Conservation (phyloP, 2,888 invertebrate genomes). For the Vannuccia rotundouncinata region DNA sequence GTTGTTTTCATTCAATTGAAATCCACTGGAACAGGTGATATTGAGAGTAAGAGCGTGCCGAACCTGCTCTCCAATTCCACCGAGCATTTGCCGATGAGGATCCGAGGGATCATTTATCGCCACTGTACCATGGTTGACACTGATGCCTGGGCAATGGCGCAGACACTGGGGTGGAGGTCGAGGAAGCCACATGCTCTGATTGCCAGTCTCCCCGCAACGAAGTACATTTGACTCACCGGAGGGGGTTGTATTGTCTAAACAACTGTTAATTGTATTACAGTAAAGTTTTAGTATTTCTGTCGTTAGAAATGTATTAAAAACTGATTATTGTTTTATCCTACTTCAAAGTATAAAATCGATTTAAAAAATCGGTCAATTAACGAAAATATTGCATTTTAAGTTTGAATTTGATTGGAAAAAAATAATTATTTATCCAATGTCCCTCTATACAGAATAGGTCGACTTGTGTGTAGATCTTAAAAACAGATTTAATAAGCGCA, state of each 20-base stretch:
- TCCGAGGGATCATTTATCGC: background rate
- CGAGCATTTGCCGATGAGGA: background rate
- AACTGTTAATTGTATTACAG: too few species aligned
- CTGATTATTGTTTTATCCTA: too few species aligned
- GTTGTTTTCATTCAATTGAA: background rate
- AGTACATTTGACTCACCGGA: background rate
- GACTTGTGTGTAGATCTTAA: too few species aligned
- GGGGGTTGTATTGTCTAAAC: background rate
- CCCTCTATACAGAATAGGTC: too few species aligned
- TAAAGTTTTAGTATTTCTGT: too few species aligned
- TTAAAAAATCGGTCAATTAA: too few species aligned
- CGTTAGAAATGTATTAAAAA: too few species aligned
- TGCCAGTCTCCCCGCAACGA: constrained; percentile 8
- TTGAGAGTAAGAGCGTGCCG: background rate
- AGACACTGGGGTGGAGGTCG: constrained; percentile 12
- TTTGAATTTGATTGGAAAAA: too few species aligned
- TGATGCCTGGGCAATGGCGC: background rate
- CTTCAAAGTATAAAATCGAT: too few species aligned
- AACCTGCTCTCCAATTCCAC: background rate
- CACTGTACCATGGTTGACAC: background rate
- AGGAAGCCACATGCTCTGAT: constrained; percentile 19
- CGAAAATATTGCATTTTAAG: too few species aligned
- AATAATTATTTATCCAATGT: too few species aligned
- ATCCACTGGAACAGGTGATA: background rate
- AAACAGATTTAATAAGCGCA: too few species aligned